These are phyloP conservation scores for Stegostoma tigrinum DNA, from an alignment of 2,113 vertebrate genomes.

Conservation along the genomic window DNA sequence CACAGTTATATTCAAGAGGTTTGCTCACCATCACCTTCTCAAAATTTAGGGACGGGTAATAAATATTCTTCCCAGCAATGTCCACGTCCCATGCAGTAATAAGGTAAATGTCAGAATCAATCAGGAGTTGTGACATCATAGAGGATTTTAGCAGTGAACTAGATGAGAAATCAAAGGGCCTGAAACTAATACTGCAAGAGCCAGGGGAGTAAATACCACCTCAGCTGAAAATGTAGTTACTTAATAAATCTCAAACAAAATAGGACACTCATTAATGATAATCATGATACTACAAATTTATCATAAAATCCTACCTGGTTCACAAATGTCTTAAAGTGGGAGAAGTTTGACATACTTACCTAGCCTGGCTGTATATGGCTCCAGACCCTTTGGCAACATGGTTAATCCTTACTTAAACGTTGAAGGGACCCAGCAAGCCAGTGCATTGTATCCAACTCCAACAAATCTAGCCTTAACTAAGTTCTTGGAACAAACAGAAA, in stretches of 20 bases:
- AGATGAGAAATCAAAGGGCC: neutral
- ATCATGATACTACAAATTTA: neutral
- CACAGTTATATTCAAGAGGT: neutral
- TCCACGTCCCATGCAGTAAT: neutral
- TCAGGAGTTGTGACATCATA: neutral
- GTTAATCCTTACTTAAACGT: too few species aligned
- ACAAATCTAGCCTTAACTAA: too few species aligned
- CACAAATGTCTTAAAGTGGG: neutral
- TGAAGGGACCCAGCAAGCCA: neutral
- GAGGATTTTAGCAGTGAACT: neutral
- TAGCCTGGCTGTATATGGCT: neutral
- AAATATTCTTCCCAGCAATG: neutral
- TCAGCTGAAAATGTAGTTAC: neutral
- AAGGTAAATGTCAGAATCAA: neutral
- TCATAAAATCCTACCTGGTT: neutral
- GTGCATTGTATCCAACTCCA: neutral
- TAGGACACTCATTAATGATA: neutral
- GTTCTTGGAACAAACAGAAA: too few species aligned
- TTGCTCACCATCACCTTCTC: too few species aligned
- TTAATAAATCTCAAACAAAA: neutral
- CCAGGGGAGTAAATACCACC: neutral
- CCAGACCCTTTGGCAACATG: neutral
- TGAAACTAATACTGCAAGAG: neutral
- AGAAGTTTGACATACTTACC: neutral
- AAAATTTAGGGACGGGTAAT: neutral